Percentiles rank a stretch among this genome's conserved stretches.
These are phyloP conservation scores for Gadus chalcogrammus DNA, from an alignment of 2,113 vertebrate genomes.

Conservation along the genomic window DNA sequence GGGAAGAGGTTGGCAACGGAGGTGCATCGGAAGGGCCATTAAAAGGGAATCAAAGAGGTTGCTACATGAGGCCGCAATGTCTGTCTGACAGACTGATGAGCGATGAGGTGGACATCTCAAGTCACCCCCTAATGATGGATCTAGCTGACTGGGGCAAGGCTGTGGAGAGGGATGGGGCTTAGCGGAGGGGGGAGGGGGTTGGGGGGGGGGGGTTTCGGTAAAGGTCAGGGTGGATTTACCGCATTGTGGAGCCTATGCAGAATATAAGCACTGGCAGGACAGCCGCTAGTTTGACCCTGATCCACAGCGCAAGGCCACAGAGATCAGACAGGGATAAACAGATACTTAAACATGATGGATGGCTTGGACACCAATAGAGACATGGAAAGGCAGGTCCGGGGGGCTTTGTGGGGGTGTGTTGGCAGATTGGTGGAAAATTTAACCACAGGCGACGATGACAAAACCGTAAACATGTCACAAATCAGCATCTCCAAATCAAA, in stretches of 20 bases:
- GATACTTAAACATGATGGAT: slow-evolving; percentile 45
- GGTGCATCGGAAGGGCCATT: not conserved
- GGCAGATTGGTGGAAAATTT: not conserved
- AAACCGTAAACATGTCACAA: too few species aligned
- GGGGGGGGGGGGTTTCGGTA: not conserved
- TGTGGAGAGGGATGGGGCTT: not conserved
- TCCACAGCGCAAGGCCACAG: slow-evolving; percentile 29
- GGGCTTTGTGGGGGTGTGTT: not conserved
- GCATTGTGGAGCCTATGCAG: slow-evolving; percentile 1
- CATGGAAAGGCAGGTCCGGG: not conserved
- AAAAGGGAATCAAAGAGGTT: not conserved
- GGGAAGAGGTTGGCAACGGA: too few species aligned
- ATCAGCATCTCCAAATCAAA: too few species aligned
- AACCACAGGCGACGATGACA: not conserved
- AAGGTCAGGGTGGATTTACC: not conserved
- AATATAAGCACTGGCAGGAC: slow-evolving; percentile 24
- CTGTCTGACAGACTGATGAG: not conserved
- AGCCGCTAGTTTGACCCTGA: slow-evolving; percentile 17
- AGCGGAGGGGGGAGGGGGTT: not conserved
- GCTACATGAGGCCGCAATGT: not conserved
- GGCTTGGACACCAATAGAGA: slow-evolving; percentile 26
- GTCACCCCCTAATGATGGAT: slow-evolving; percentile 17
- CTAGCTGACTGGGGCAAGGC: too few species aligned
- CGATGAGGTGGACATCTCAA: not conserved
- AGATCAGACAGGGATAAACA: slow-evolving; percentile 40